Conservation (phyloP, 2,888 invertebrate species). For the Melinaea menophilus region DNA sequence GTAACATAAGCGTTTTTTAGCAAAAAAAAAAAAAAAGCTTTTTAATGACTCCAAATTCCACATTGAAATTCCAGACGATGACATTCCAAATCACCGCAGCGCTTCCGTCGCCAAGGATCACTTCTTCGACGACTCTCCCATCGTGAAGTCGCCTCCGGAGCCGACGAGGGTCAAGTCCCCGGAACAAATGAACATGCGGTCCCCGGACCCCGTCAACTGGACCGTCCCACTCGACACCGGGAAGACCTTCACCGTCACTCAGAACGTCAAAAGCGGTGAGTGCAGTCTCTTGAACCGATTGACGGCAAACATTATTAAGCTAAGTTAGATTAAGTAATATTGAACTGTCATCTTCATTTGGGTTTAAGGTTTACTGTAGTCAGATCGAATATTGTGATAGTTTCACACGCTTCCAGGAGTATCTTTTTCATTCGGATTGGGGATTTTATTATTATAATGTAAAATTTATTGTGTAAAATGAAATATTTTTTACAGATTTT, state of each 20-base stretch:
- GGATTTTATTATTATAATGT: constrained; percentile 27
- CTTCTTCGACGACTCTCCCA: constrained; percentile 76
- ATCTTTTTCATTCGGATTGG: constrained; percentile 50
- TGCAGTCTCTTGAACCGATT: constrained; percentile 54
- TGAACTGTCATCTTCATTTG: constrained; percentile 21
- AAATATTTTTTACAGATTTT: constrained; percentile 13
- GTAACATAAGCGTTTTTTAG: neutral
- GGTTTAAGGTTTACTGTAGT: constrained; percentile 17
- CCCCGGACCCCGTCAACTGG: constrained; percentile 97
- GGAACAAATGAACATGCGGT: constrained; percentile 93
- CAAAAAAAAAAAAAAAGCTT: neutral
- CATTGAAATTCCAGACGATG: constrained; percentile 57
- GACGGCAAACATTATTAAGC: constrained; percentile 53
- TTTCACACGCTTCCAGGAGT: constrained; percentile 51
- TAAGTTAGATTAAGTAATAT: constrained; percentile 34
- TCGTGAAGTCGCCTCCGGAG: constrained; percentile 95
- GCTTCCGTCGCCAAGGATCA: constrained; percentile 75
- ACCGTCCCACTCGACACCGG: constrained; percentile 95
- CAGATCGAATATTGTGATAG: constrained; percentile 26
- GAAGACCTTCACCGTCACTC: constrained; percentile 94
- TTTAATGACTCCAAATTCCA: neutral
- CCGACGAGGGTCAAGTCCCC: constrained; percentile 96
- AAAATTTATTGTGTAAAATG: constrained; percentile 5
- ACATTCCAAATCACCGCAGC: constrained; percentile 70
- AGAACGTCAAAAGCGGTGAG: constrained; percentile 87